These are phyloP conservation scores for Muntiacus muntjak DNA, from an alignment of 2,113 vertebrate genomes.

Conservation along the genomic window DNA sequence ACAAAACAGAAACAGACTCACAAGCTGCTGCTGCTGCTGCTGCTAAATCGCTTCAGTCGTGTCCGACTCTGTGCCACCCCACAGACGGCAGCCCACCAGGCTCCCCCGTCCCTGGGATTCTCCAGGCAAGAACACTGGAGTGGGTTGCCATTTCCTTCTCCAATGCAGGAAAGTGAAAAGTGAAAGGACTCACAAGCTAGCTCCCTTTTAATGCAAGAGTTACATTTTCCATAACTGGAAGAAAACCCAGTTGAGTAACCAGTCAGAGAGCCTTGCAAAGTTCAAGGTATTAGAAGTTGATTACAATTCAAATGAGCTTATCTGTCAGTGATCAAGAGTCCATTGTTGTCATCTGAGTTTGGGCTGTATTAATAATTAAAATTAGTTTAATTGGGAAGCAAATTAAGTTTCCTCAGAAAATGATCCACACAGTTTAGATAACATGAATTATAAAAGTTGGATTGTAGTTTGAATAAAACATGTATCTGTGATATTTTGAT, in stretches of 20 bases:
- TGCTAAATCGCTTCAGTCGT: too few species aligned
- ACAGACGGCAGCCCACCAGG: too few species aligned
- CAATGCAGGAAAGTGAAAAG: too few species aligned
- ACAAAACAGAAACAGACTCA: not conserved
- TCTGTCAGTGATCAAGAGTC: not conserved
- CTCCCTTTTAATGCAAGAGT: not conserved
- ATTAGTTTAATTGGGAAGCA: not conserved
- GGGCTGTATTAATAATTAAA: not conserved
- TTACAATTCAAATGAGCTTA: not conserved
- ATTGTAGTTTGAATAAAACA: not conserved
- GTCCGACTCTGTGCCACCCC: too few species aligned
- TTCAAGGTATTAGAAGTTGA: not conserved
- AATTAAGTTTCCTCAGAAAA: not conserved
- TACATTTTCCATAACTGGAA: not conserved
- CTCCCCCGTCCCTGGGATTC: too few species aligned
- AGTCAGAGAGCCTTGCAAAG: not conserved
- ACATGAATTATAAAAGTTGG: not conserved
- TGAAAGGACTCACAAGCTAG: not conserved
- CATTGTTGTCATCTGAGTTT: not conserved
- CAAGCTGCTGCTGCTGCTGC: not conserved
- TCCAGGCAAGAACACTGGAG: too few species aligned
- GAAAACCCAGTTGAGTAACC: not conserved
- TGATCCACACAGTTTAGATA: not conserved
- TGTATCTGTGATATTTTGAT: slow-evolving; percentile 2
- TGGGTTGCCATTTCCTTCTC: too few species aligned